These are phyloP conservation scores for Acanthisitta chloris DNA, from an alignment of 2,113 vertebrate species.

Conservation along the genomic window DNA sequence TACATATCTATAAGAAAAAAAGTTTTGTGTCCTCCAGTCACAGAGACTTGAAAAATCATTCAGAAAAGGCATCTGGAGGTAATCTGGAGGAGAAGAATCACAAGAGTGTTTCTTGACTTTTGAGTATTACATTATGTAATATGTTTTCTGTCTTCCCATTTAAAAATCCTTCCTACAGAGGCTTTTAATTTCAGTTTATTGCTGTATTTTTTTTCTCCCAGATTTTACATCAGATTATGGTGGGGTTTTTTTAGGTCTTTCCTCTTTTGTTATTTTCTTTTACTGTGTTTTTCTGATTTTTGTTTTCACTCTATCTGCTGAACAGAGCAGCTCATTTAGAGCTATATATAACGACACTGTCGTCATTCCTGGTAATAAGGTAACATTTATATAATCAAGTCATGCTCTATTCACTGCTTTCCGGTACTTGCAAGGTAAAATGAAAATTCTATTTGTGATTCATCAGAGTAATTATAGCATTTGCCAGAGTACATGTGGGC, in stretches of 20 bases:
- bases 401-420: neutral
- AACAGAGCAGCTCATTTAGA: neutral
- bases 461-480: constrained; percentile 25
- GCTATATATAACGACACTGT: neutral
- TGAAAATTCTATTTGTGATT: constrained; percentile 45
- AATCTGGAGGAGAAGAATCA: neutral
- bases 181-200: neutral
- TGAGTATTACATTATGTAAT: neutral
- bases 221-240: neutral
- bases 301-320: neutral
- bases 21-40: rapidly evolving
- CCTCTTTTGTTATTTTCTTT: neutral
- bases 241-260: neutral
- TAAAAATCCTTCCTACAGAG: neutral
- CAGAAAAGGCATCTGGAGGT: neutral
- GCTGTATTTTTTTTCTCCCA: neutral
- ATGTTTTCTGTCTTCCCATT: neutral
- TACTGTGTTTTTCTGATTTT: neutral
- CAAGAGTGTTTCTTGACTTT: neutral
- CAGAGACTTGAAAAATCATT: neutral
- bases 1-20: neutral
- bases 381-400: constrained; percentile 52
- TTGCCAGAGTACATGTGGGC: neutral
- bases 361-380: constrained; percentile 31
- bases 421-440: constrained; percentile 7